Evolutionary conservation across 1,140 invertebrate genomes (phyloP), one percentile per base, ranked within the genome.

Genomic region (Pantala flavescens): DNA sequence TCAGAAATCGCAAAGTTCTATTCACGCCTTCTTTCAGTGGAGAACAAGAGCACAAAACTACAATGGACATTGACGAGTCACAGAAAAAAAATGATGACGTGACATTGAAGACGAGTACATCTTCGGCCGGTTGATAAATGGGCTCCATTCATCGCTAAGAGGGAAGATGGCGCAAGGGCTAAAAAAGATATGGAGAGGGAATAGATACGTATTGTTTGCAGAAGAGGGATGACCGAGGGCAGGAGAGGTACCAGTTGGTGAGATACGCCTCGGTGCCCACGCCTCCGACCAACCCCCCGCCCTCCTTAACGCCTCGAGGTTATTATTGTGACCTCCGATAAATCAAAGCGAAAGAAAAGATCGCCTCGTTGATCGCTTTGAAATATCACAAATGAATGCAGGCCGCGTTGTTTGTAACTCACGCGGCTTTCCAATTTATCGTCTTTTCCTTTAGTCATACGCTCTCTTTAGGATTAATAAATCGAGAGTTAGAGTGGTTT

Each of bases 121-220:
- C 28, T 36, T 9, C 28, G 28, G 28, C 28, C 2, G 9, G 28
- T 36, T 36, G 28, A 36, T 36, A 36, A 36, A 36, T 36, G 28
- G 28, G 28, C 3, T 9, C 28, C 28, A 36, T 36, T 36, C 28
- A 36, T 36, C 2, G 28, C 28, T 63, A 63, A 63, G 5, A 21
- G 49, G 49, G 12, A 63, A 63, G 49, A 16, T 19, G 5, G n/a
- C n/a, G 49, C 14, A 12, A 36, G 28, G 28, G 28, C 9, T 36
- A 36, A 36, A 36, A 36, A 36, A 36, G 49, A 63, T 16, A 63
- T 63, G 49, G 49, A 21, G 49, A 63, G 49, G 49, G 49, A 21
- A 63, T 19, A 63, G 49, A 63, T 63, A 63, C 49, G 49, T 63
- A 63, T 63, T 63, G 49, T 63, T 63, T 63, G 49, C 49, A 21